Conservation (phyloP, 2,888 invertebrate species). For the Altica lythri region DNA sequence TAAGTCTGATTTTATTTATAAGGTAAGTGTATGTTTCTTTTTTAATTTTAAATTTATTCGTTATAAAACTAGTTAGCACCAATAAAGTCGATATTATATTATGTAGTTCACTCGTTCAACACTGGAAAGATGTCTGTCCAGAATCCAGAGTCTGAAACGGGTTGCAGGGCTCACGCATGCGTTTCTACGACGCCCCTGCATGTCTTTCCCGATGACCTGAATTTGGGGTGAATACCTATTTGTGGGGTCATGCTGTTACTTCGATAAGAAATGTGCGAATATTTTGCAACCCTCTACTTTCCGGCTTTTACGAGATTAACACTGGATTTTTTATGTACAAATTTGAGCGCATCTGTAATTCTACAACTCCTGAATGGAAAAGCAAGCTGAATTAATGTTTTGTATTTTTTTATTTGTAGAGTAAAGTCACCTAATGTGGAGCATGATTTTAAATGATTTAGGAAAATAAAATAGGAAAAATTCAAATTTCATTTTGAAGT, state of each 20-base stretch:
- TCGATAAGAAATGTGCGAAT: constrained; percentile 5
- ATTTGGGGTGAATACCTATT: constrained; percentile 16
- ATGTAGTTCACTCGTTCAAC: constrained; percentile 39
- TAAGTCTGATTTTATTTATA: constrained; percentile 18
- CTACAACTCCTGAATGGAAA: no score
- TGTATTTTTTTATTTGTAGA: no score
- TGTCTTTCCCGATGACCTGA: constrained; percentile 18
- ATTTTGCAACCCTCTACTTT: no score
- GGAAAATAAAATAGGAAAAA: no score
- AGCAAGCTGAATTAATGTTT: no score
- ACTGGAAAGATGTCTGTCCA: constrained; percentile 49
- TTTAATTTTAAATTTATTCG: constrained; percentile 12
- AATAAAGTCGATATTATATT: constrained; percentile 22
- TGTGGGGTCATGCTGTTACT: no score
- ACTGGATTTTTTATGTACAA: no score
- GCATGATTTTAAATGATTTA: no score
- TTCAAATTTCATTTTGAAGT: no score
- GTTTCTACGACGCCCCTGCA: constrained; percentile 16
- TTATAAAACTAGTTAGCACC: constrained; percentile 22
- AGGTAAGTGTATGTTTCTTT: neutral
- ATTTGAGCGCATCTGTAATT: no score
- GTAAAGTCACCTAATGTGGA: no score
- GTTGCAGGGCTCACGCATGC: constrained; percentile 49
- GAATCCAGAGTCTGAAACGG: constrained; percentile 46
- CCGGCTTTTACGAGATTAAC: no score